Evolutionary conservation across 2,113 vertebrate species (phyloP).

Genomic region (Rhinoderma darwinii): DNA sequence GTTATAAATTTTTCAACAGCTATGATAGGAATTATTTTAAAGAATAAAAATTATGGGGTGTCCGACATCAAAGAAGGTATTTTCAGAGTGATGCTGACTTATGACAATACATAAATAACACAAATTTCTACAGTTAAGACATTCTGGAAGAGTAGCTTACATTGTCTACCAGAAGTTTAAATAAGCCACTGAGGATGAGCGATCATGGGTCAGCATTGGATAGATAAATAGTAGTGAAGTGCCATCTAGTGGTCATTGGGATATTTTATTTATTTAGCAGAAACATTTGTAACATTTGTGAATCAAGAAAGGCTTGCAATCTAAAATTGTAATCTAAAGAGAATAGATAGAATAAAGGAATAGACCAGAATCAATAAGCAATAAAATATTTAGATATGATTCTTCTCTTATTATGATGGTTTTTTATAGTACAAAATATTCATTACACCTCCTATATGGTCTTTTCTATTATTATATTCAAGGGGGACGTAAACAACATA

Average conservation of each 20-base stretch:
- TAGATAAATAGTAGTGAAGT: background rate
- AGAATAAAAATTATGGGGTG: background rate
- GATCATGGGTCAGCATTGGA: background rate
- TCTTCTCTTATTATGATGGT: too few species aligned
- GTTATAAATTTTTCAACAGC: background rate
- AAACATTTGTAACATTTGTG: background rate
- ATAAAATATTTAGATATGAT: background rate
- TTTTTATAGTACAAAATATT: too few species aligned
- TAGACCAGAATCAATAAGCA: background rate
- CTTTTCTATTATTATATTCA: background rate
- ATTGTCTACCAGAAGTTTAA: background rate
- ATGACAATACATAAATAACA: background rate
- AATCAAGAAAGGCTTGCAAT: background rate
- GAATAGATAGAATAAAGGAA: background rate
- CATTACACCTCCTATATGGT: background rate
- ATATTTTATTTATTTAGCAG: background rate
- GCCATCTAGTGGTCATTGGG: conserved; percentile 62
- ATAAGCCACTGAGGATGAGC: background rate
- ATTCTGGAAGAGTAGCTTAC: conserved; percentile 1
- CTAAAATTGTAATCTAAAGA: background rate
- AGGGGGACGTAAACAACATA: too few species aligned
- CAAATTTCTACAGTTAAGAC: background rate
- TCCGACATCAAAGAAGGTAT: background rate
- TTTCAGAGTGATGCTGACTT: background rate
- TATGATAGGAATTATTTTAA: background rate